Base-by-base conservation (phyloP, 2,888 invertebrate genomes). In the Cabera pusaria region DNA sequence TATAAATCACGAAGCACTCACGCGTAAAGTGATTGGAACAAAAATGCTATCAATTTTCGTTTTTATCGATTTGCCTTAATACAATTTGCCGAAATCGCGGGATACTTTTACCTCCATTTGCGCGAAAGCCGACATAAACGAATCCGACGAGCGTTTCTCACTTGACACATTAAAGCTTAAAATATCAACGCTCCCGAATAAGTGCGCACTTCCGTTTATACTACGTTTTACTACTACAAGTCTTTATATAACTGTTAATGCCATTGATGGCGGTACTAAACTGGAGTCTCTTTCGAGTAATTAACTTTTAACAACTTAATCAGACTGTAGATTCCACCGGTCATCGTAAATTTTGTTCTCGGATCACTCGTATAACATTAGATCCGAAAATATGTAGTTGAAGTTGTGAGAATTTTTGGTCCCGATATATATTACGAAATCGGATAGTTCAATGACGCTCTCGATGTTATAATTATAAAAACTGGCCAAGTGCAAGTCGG, bases 1-100 rank as follows among this genome's bases (percentile, higher is more conserved):
- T 59, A 66, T 64, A 73, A 77, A 76, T 76, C 76, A 78, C 77
- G 76, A 77, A 71, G 56, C 83, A 85, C 84, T 85, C 80, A 82
- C 77, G 74, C 75, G 76, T 73, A 70, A 81, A 81, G 72, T 72
- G 71, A 73, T 67, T 67, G 70, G 54, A 68, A 71, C 72, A 75
- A 70, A 64, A 65, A 56, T 42, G 39, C 62, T 66, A 64, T 63
- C 62, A 61, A 67, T 66, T 72, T 72, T 64, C 59, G 54, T 72
- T 75, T 73, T 77, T 73, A 72, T 78, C 69, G 67, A 73, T 73
- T 75, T 74, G 54, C 62, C 63, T 35, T 71, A 64, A 70, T 59
- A 70, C 69, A 72, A 76, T 77, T 79, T 77, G 75, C 64, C 62
- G 61, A 76, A 78, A 74, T 76, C 64, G 61, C 55, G 40, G 43